A percentile compares a stretch with the other conserved stretches of the same genome.
phyloP scores from a whole-genome alignment of 2,113 vertebrate genomes.

The Proteles cristata region DNA sequence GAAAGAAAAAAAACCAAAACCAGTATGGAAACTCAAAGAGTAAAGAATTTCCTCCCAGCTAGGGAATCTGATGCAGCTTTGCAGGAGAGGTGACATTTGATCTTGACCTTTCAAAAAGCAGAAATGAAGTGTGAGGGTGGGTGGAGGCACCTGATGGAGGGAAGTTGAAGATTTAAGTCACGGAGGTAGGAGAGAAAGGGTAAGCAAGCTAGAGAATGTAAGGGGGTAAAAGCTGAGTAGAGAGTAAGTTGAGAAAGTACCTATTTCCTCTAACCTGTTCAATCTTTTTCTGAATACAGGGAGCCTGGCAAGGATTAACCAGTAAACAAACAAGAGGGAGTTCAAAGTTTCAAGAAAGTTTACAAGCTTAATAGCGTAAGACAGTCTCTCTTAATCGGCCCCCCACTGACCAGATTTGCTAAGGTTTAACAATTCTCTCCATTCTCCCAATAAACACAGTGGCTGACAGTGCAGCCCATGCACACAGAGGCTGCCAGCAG shows the following conservation, averaged over 20 bases:
- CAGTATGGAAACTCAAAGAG: neutral
- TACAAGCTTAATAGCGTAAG: neutral
- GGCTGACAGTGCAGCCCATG: fast-evolving
- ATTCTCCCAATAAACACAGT: fast-evolving
- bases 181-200: neutral
- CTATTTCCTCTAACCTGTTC: neutral
- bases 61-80: neutral
- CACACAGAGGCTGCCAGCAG: fast-evolving
- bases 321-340: neutral
- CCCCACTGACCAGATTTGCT: neutral
- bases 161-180: neutral
- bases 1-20: neutral
- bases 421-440: neutral
- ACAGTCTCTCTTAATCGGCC: neutral
- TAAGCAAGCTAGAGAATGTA: neutral
- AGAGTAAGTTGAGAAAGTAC: neutral
- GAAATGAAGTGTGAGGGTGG: neutral
- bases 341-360: neutral
- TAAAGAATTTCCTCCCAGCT: neutral
- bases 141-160: neutral
- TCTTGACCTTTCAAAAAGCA: neutral
- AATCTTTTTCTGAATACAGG: neutral
- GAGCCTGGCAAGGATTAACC: neutral
- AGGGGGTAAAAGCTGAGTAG: neutral
- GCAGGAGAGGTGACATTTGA: neutral